phyloP scores from a whole-genome alignment of 2,888 invertebrate genomes.

The Ormia ochracea region DNA sequence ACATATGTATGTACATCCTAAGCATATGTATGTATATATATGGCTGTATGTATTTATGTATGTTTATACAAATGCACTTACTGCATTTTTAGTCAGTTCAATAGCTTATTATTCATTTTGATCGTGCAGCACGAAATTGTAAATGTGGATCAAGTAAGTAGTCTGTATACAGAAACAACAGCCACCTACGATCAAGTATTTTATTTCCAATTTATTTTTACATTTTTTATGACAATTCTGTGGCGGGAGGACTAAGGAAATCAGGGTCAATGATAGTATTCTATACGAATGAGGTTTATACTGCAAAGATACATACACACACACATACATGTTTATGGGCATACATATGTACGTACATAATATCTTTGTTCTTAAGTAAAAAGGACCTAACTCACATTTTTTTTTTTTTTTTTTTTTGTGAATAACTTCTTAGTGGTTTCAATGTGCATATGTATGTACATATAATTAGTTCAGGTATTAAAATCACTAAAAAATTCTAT shows the following conservation, averaged over 20 bases:
- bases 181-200: neutral
- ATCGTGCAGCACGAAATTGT: neutral
- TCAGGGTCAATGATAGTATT: neutral
- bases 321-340: neutral
- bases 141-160: constrained; percentile 11
- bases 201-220: neutral
- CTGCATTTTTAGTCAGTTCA: neutral
- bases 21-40: neutral
- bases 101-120: neutral
- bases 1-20: neutral
- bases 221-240: neutral
- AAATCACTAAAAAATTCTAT: too few relatives aligned
- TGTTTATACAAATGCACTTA: neutral
- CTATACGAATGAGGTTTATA: neutral
- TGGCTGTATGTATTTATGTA: neutral
- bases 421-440: too few relatives aligned
- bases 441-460: too few relatives aligned
- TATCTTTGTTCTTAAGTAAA: too few relatives aligned
- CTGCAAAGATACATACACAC: neutral
- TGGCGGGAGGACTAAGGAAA: neutral
- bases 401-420: too few relatives aligned
- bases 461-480: too few relatives aligned
- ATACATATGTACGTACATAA: neutral
- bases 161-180: too few relatives aligned
- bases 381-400: too few relatives aligned